phyloP scores from a whole-genome alignment of 2,113 vertebrate species.

The Microtus richardsoni region DNA sequence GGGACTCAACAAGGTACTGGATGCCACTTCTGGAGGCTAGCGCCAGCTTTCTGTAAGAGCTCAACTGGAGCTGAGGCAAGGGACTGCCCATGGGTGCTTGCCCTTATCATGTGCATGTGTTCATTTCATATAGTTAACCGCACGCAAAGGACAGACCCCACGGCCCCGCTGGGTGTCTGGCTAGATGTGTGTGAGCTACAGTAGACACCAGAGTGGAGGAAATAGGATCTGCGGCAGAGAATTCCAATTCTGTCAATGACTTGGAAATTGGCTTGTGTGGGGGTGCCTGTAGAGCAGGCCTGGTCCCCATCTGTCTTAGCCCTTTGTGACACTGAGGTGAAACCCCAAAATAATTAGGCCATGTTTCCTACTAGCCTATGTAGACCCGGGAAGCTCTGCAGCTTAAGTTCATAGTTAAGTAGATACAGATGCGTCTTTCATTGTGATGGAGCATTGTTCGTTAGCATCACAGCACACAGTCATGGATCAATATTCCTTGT shows the following conservation, averaged over 20 bases:
- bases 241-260: neutral
- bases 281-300: neutral
- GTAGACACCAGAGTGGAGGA: neutral
- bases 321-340: neutral
- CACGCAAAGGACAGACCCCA: neutral
- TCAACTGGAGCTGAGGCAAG: neutral
- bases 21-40: neutral
- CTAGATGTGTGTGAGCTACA: neutral
- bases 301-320: neutral
- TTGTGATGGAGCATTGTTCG: no score
- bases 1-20: neutral
- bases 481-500: neutral
- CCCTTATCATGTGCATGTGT: neutral
- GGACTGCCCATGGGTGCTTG: neutral
- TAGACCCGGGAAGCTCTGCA: neutral
- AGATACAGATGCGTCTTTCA: neutral
- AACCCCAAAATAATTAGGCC: no score
- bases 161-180: neutral
- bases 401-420: neutral
- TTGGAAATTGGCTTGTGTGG: neutral
- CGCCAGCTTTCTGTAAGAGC: constrained; percentile 15
- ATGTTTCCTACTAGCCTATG: neutral
- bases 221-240: neutral
- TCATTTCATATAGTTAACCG: neutral
- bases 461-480: neutral